Percentiles rank a stretch among this genome's conserved stretches.
Evolutionary conservation across 2,113 vertebrate species (phyloP).

Genomic region (Petromus typicus): DNA sequence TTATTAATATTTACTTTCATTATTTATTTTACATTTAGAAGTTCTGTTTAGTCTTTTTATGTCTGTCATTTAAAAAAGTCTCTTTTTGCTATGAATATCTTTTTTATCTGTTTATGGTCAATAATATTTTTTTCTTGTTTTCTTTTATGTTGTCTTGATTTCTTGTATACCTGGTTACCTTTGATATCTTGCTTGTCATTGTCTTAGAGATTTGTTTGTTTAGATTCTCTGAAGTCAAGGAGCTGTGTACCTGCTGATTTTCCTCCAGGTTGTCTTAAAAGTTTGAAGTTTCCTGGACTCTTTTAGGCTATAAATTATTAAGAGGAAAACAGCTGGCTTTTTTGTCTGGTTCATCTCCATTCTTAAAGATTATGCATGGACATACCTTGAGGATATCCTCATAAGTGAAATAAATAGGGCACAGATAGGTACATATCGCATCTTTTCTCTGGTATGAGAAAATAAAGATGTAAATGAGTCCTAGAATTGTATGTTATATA

Average conservation of each 20-base stretch:
- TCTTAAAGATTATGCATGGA: no score
- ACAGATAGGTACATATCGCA: no score
- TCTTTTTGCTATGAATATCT: neutral
- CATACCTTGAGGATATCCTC: no score
- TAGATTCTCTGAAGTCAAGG: neutral
- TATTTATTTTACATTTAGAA: neutral
- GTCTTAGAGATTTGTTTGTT: neutral
- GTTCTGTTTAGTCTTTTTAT: neutral
- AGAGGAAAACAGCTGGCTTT: neutral
- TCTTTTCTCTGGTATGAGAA: no score
- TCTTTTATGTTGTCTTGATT: neutral
- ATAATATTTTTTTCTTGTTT: conserved; percentile 3
- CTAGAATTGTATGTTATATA: no score
- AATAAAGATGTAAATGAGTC: no score
- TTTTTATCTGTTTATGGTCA: neutral
- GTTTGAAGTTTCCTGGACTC: neutral
- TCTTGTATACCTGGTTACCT: neutral
- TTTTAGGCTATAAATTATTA: neutral
- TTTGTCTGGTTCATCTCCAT: neutral
- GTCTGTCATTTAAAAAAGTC: neutral
- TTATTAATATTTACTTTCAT: neutral
- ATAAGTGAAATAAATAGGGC: no score
- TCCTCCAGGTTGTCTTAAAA: neutral
- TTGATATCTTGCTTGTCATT: neutral
- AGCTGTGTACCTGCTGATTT: neutral